Evolutionary conservation across 1,140 invertebrate genomes (phyloP).

Genomic region (Dreissena rostriformis): DNA sequence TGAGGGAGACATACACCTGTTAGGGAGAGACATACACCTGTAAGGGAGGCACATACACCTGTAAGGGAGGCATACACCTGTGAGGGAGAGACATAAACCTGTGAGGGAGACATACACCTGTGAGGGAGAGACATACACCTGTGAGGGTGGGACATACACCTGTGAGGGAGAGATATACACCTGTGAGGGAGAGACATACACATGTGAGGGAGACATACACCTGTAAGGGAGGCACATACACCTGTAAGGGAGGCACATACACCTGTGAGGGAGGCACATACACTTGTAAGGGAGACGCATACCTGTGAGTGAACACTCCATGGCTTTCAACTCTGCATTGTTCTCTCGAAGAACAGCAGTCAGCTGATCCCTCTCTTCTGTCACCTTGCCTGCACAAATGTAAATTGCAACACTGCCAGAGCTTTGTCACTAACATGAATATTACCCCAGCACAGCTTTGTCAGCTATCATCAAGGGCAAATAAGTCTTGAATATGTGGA

Average conservation of each 20-base stretch:
- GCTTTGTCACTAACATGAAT: background rate
- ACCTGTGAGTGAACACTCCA: slow-evolving; percentile 46
- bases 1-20: too few species aligned
- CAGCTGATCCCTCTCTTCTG: slow-evolving; percentile 26
- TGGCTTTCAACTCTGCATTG: slow-evolving; percentile 41
- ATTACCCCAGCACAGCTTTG: background rate
- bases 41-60: background rate
- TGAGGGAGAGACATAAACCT: too few species aligned
- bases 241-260: background rate
- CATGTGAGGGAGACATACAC: background rate
- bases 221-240: background rate
- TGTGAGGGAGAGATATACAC: background rate
- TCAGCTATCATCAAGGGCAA: background rate
- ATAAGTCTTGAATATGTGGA: too few species aligned
- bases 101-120: background rate
- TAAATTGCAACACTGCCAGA: background rate
- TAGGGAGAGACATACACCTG: too few species aligned
- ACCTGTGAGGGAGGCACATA: background rate
- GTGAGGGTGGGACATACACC: background rate
- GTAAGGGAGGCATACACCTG: background rate
- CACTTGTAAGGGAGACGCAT: background rate
- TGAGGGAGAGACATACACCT: background rate
- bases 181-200: background rate
- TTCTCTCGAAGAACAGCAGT: slow-evolving; percentile 22
- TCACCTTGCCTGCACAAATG: background rate